Conservation (phyloP, 2,888 invertebrate species). For the Lydus trimaculatus region DNA sequence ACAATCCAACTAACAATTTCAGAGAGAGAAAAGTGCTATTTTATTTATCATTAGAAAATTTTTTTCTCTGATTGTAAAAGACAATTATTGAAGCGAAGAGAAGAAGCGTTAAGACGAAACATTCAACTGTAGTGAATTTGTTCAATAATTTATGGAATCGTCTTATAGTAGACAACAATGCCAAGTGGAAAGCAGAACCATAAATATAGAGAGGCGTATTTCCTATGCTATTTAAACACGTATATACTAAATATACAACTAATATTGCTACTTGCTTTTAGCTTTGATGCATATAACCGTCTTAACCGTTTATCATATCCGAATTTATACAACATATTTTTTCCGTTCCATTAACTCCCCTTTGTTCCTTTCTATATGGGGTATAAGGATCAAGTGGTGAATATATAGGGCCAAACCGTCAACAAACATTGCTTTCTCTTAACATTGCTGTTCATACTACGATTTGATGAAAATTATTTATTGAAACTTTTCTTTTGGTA, state of each 20-base stretch:
- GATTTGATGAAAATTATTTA: too few species aligned
- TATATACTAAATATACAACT: neutral
- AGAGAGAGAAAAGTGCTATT: too few species aligned
- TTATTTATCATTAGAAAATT: too few species aligned
- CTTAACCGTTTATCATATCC: conserved; percentile 26
- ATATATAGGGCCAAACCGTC: neutral
- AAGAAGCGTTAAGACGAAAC: neutral
- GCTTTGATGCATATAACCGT: conserved; percentile 6
- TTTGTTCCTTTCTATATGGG: conserved; percentile 21
- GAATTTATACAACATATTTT: conserved; percentile 29
- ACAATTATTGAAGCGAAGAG: too few species aligned
- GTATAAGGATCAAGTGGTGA: conserved; percentile 11
- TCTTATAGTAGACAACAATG: neutral
- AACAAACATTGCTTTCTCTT: too few species aligned
- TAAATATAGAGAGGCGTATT: conserved; percentile 1
- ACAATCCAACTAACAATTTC: too few species aligned
- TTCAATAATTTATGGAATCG: neutral
- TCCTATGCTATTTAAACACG: neutral
- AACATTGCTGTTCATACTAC: too few species aligned
- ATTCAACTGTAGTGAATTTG: neutral
- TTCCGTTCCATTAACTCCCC: conserved; percentile 27
- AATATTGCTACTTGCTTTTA: neutral
- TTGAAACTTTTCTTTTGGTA: too few species aligned
- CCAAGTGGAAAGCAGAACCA: neutral
- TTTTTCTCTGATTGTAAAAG: too few species aligned